Percentiles rank a stretch among this genome's conserved stretches.
These are phyloP conservation scores for Dicaeum eximium DNA, from an alignment of 2,113 vertebrate genomes.

Conservation along the genomic window DNA sequence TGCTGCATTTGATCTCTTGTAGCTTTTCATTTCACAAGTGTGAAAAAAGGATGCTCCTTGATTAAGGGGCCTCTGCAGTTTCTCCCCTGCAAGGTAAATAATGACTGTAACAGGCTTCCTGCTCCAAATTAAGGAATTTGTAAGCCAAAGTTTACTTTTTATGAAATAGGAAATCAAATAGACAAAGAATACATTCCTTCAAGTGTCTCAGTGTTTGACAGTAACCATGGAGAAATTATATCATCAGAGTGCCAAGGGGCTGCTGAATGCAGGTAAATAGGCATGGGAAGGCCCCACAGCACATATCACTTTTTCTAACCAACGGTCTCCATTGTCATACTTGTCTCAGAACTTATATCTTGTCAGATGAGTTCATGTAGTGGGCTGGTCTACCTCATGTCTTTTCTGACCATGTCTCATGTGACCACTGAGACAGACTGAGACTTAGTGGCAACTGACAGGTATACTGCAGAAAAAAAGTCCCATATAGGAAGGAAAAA, in stretches of 20 bases:
- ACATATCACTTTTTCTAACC: not conserved
- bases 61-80: not conserved
- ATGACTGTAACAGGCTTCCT: not conserved
- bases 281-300: not conserved
- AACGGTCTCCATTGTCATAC: not conserved
- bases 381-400: not conserved
- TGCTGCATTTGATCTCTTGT: not conserved
- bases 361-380: not conserved
- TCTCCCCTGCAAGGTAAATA: not conserved
- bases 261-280: not conserved
- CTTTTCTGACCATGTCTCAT: not conserved
- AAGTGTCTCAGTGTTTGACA: not conserved
- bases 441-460: not conserved
- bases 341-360: not conserved
- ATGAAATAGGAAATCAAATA: not conserved
- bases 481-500: not conserved
- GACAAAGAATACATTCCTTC: not conserved
- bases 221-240: not conserved
- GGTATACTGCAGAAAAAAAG: fast-evolving
- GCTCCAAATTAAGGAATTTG: not conserved
- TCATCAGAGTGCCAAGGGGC: not conserved
- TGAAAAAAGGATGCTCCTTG: not conserved
- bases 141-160: not conserved
- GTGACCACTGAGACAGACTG: not conserved
- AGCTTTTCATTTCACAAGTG: not conserved